Base-by-base conservation (phyloP, 2,888 invertebrate species). In the Acrobasis repandana region DNA sequence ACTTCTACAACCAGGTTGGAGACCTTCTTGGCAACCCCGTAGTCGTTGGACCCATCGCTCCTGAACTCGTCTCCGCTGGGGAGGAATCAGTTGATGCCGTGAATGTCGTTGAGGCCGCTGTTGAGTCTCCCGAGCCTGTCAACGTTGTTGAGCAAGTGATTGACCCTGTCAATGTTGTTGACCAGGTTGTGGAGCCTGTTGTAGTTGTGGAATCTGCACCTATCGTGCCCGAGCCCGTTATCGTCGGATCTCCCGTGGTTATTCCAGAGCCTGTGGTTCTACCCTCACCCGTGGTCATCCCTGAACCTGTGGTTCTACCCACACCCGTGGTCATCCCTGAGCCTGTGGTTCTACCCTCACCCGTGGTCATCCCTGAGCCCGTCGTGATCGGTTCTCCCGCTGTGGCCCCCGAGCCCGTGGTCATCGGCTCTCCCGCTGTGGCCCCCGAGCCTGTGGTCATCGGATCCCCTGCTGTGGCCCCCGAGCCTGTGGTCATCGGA, bases 191-290 rank as follows among this genome's bases (percentile, higher is more conserved):
- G 9, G 33, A 47, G 15, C 56, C 47, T 10, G 56, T 56, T 6
- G 14, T 46, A 6, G 43, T 56, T 1, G 56, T 56, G 18, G 56
- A 56, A 0, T n/a, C 56, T 20, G 38, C 46, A 2, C 33, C 51
- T 33, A 51, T 51, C 49, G 49, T 50, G 18, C 49, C 49, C 11
- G 49, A 50, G 14, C 49, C 49, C 49, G 49, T 50, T 11, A 20
- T 50, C 8, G 16, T 50, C 10, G 49, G 49, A 18, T 18, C 16
- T 20, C 49, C 49, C 16, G 38, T 38, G 11, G 18, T 18, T 8
- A n/a, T 46, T 1, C 43, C 38, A n/a, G 46, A 56, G 43, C 56
- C 56, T 0, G 51, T 33, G n/a, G n/a, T 51, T 8, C 1, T 51
- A 0, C 33, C 33, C 3, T 6, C 38, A 11, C 38, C 38, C 38